Conservation (phyloP, 2,888 invertebrate genomes). For the Ferdinandea cuprea region DNA sequence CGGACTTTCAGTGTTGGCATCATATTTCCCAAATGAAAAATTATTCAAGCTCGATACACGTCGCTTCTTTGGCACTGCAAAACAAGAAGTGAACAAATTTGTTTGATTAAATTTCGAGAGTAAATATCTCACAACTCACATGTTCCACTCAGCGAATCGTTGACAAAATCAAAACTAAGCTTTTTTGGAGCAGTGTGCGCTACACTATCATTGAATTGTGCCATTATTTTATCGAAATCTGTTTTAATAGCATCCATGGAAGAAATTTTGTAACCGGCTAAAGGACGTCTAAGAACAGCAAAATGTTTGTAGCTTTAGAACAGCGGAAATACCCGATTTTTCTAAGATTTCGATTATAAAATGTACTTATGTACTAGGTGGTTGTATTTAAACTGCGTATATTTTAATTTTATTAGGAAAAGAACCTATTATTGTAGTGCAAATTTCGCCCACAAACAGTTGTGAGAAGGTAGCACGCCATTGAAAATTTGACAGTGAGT, state of each 20-base stretch:
- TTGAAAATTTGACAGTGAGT: slow-evolving; percentile 18
- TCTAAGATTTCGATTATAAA: not conserved
- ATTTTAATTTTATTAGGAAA: not conserved
- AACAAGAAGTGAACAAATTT: not conserved
- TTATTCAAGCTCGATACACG: slow-evolving; percentile 77
- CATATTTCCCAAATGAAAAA: slow-evolving; percentile 68
- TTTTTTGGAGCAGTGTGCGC: slow-evolving; percentile 81
- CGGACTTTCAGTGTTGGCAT: slow-evolving; percentile 70
- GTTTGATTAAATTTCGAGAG: not conserved
- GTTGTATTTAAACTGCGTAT: too few species aligned
- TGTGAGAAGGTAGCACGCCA: not conserved
- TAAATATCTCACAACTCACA: slow-evolving; percentile 69
- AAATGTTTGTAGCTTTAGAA: not conserved
- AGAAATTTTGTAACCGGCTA: too few species aligned
- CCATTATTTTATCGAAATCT: slow-evolving; percentile 81
- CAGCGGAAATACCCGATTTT: not conserved
- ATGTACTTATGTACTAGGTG: not conserved
- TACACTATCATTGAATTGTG: slow-evolving; percentile 80
- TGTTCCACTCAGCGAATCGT: slow-evolving; percentile 78
- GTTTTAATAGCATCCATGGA: slow-evolving; percentile 82
- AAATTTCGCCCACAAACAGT: not conserved
- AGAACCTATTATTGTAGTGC: too few species aligned
- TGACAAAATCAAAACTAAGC: slow-evolving; percentile 80
- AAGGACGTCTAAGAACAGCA: not conserved
- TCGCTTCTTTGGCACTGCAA: slow-evolving; percentile 80